A percentile compares a stretch with the other conserved stretches of the same genome.
Evolutionary conservation across 2,797 vertebrate genomes (phyloP).

Genomic region (Falco columbarius): DNA sequence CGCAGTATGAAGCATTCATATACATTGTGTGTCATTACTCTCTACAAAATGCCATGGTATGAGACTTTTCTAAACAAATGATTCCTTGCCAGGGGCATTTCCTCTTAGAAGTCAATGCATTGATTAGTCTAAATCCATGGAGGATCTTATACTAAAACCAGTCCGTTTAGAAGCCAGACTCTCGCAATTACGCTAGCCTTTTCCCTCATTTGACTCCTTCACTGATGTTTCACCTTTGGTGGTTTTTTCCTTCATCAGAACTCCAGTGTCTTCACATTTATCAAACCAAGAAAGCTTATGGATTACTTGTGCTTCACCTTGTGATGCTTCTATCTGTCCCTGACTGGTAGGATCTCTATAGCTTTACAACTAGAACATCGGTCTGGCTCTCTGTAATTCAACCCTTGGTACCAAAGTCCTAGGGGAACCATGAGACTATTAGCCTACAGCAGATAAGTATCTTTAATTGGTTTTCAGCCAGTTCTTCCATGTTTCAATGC

Average conservation of each 20-base stretch:
- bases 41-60: not conserved
- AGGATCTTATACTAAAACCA: not conserved
- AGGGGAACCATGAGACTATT: not conserved
- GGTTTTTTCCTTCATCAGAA: not conserved
- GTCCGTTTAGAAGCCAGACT: not conserved
- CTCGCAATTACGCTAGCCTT: not conserved
- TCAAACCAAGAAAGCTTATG: not conserved
- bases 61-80: not conserved
- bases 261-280: not conserved
- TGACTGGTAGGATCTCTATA: not conserved
- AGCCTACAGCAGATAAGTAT: not conserved
- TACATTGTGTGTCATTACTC: not conserved
- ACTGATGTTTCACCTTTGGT: not conserved
- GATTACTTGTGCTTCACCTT: not conserved
- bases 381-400: not conserved
- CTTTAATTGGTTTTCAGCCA: not conserved
- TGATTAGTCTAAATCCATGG: not conserved
- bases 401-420: not conserved
- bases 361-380: not conserved
- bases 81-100: not conserved
- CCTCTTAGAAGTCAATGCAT: not conserved
- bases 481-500: not conserved
- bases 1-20: not conserved
- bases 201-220: not conserved
- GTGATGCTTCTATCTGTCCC: not conserved